These are phyloP conservation scores for Carcharodon carcharias DNA, from an alignment of 2,797 vertebrate genomes.

Conservation along the genomic window DNA sequence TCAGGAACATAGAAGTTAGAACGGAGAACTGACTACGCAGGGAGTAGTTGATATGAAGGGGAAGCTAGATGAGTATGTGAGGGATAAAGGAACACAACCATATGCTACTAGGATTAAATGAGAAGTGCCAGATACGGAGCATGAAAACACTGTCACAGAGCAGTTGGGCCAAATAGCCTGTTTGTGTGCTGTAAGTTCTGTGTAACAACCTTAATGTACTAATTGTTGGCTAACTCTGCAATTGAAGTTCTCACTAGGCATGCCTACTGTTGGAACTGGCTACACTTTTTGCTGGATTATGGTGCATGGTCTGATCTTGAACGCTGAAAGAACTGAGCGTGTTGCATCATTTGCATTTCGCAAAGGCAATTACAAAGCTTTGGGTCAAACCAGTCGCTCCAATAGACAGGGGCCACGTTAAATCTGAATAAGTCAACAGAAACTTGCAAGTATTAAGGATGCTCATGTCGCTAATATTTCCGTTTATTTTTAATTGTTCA, in stretches of 20 bases:
- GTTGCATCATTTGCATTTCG: neutral
- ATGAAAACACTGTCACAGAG: neutral
- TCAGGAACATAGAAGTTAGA: neutral
- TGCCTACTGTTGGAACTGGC: neutral
- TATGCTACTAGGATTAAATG: too few species aligned
- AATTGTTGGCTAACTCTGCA: neutral
- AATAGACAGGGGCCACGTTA: neutral
- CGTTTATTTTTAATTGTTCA: conserved; percentile 45
- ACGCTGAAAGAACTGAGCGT: neutral
- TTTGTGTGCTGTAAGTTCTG: neutral
- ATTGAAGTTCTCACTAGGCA: neutral
- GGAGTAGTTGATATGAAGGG: neutral
- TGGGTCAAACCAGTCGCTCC: neutral
- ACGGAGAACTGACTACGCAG: too few species aligned
- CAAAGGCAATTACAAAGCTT: neutral
- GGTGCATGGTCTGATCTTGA: too few species aligned
- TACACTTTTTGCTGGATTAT: neutral
- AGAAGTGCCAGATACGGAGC: neutral
- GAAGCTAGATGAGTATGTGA: neutral
- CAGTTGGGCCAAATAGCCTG: neutral
- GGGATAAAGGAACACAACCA: neutral
- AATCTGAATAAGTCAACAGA: neutral
- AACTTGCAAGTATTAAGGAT: neutral
- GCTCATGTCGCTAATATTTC: too few species aligned
- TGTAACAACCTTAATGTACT: neutral